Percentiles rank a stretch among this genome's conserved stretches.
These are phyloP conservation scores for Palythoa grandiflora DNA, from an alignment of 92 coral and sea anemone species.

Conservation along the genomic window DNA sequence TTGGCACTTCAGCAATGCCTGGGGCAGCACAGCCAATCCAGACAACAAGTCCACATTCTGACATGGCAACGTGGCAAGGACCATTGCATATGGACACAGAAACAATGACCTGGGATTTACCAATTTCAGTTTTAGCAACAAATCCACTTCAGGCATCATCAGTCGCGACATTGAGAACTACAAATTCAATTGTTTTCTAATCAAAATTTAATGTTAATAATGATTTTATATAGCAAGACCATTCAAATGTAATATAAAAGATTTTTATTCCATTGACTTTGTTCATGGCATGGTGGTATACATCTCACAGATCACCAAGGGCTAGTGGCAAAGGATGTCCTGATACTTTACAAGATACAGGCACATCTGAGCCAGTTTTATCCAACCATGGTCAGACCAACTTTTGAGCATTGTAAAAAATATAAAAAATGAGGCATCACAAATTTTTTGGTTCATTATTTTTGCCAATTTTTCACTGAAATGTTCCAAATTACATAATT, in stretches of 20 bases:
- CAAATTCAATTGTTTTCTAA: conserved; percentile 77
- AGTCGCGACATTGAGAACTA: conserved; percentile 80
- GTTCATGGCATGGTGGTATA: no score
- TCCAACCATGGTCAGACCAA: no score
- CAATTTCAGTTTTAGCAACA: conserved; percentile 89
- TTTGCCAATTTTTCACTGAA: no score
- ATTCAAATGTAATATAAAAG: neutral
- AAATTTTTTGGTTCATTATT: no score
- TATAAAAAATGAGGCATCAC: no score
- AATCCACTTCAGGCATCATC: conserved; percentile 97
- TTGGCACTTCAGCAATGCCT: conserved; percentile 75
- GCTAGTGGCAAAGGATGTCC: no score
- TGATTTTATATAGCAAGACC: conserved; percentile 5
- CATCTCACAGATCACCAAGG: no score
- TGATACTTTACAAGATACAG: no score
- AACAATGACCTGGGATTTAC: conserved; percentile 97
- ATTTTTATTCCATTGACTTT: neutral
- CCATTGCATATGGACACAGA: conserved; percentile 86
- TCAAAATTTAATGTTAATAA: neutral
- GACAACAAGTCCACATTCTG: conserved; percentile 71
- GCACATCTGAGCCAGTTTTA: no score
- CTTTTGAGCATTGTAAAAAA: no score
- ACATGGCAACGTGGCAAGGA: conserved; percentile 91
- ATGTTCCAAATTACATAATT: no score
- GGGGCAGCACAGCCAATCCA: conserved; percentile 86